Percentiles rank a stretch among this genome's conserved stretches.
Evolutionary conservation across 2,888 invertebrate genomes (phyloP).

Genomic region (Eurytoma adleriae): DNA sequence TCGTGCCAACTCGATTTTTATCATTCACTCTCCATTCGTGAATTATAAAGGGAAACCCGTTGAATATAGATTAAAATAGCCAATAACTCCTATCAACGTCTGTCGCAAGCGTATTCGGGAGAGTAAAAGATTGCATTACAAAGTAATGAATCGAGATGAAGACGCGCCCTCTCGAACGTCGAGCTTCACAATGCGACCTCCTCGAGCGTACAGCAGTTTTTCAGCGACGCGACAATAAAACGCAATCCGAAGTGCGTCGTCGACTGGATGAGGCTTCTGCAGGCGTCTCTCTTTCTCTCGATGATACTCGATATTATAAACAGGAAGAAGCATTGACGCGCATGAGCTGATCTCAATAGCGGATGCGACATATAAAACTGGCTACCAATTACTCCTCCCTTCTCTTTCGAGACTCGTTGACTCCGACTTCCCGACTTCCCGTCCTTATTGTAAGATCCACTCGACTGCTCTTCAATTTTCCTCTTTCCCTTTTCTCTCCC

Average conservation of each 20-base stretch:
- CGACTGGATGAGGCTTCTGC: not conserved
- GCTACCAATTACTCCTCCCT: constrained; percentile 45
- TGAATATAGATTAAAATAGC: too few species aligned
- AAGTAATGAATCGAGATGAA: too few species aligned
- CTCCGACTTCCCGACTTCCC: constrained; percentile 12
- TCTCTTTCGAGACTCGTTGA: constrained; percentile 29
- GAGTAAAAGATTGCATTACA: too few species aligned
- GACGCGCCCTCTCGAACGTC: too few species aligned
- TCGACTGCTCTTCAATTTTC: constrained; percentile 53
- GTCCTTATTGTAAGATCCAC: constrained; percentile 26
- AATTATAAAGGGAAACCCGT: too few species aligned
- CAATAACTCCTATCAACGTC: too few species aligned
- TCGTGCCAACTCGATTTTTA: too few species aligned
- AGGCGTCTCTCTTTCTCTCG: not conserved
- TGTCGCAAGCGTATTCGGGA: too few species aligned
- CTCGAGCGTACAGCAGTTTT: not conserved
- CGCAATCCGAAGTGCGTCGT: constrained; percentile 5
- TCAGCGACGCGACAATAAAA: constrained; percentile 18
- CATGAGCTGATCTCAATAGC: constrained; percentile 14
- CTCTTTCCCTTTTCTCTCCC: not conserved
- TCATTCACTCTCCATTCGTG: too few species aligned
- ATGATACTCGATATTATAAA: constrained; percentile 45
- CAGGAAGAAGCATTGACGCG: constrained; percentile 23
- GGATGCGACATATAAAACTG: constrained; percentile 24
- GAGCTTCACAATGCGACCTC: too few species aligned